Conservation (phyloP, 2,797 vertebrate genomes). For the Macroramphosus scolopax region DNA sequence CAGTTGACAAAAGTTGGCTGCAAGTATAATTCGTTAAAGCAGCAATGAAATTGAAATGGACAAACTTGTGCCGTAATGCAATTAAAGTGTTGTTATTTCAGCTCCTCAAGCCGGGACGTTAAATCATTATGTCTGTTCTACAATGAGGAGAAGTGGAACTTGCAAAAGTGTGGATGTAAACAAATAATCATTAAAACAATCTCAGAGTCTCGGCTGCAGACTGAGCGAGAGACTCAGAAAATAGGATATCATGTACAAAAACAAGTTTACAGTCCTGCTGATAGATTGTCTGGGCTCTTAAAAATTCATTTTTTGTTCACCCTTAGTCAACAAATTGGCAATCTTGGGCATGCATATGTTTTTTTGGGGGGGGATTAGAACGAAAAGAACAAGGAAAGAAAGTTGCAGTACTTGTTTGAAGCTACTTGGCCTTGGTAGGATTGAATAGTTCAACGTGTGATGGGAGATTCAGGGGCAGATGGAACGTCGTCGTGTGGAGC, state of each 20-base stretch:
- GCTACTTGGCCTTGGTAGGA: too few species aligned
- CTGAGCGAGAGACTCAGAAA: constrained; percentile 2
- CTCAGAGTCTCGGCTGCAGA: constrained; percentile 41
- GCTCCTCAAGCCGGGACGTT: too few species aligned
- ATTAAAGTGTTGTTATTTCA: too few species aligned
- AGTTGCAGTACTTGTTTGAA: too few species aligned
- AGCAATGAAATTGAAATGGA: too few species aligned
- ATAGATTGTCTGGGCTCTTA: too few species aligned
- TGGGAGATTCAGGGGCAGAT: too few species aligned
- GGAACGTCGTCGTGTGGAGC: too few species aligned
- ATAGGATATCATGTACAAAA: constrained; percentile 49
- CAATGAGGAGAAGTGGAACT: constrained; percentile 57
- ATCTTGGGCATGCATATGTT: constrained; percentile 13
- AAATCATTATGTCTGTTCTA: constrained; percentile 44
- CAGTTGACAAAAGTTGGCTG: too few species aligned
- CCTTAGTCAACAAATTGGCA: constrained; percentile 24
- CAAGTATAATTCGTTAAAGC: too few species aligned
- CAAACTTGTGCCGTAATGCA: too few species aligned
- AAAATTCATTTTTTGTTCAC: constrained; percentile 32
- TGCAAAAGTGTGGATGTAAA: constrained; percentile 51
- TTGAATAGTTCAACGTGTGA: too few species aligned
- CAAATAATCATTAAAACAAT: constrained; percentile 65
- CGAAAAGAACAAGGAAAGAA: not conserved
- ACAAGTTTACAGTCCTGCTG: constrained; percentile 24
- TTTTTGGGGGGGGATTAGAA: constrained; percentile 24